Evolutionary conservation across 2,113 vertebrate species (phyloP).

Genomic region (Syngnathus floridae): DNA sequence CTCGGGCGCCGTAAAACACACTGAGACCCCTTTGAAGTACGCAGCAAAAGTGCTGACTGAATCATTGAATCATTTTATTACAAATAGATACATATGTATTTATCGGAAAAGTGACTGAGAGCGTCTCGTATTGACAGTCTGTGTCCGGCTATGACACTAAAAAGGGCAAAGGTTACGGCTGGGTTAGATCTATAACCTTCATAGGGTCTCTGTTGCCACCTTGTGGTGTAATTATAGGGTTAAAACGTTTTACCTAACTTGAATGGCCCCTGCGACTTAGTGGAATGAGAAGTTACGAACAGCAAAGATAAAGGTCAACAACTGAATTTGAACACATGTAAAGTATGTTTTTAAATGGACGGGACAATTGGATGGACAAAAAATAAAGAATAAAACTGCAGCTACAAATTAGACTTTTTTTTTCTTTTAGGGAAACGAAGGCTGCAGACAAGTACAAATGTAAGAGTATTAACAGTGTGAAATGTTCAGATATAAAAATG

Average conservation of each 20-base stretch:
- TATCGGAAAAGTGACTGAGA: conserved; percentile 6
- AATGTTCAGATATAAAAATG: no score
- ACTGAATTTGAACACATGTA: neutral
- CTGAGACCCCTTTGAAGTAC: conserved; percentile 36
- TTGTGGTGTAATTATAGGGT: conserved; percentile 39
- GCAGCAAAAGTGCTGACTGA: conserved; percentile 50
- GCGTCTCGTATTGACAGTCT: conserved; percentile 12
- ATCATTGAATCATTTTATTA: conserved; percentile 30
- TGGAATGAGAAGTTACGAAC: neutral
- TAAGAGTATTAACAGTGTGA: neutral
- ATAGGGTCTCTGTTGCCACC: conserved; percentile 53
- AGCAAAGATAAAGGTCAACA: neutral
- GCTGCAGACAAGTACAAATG: neutral
- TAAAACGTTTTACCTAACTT: neutral
- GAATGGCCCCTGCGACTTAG: neutral
- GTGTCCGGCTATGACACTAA: neutral
- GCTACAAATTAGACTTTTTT: neutral
- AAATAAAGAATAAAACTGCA: neutral
- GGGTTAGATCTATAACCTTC: conserved; percentile 26
- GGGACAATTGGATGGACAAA: neutral
- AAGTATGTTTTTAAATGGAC: neutral
- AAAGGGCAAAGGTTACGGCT: conserved; percentile 1
- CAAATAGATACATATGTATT: conserved; percentile 10
- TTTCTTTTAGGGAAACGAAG: neutral
- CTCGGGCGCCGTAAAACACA: conserved; percentile 73